Conservation (phyloP, 1,140 invertebrate genomes). For the Propsilocerus akamusi region DNA sequence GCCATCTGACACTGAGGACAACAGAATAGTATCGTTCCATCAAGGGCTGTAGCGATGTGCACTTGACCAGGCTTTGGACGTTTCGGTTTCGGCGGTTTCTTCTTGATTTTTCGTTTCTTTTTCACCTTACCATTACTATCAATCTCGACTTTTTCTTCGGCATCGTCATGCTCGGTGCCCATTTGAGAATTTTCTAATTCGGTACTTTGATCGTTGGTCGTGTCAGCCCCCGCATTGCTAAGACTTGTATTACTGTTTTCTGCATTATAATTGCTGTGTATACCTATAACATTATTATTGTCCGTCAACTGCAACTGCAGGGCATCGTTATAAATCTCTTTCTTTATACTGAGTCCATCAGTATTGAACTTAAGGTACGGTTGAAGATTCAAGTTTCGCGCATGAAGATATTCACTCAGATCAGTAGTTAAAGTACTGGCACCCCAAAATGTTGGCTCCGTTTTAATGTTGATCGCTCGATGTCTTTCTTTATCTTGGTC, state of each 20-base stretch:
- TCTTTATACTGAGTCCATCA: slow-evolving; percentile 27
- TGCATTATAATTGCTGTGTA: not conserved
- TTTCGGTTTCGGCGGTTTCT: slow-evolving; percentile 53
- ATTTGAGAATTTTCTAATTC: not conserved
- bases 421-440: slow-evolving; percentile 3
- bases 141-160: not conserved
- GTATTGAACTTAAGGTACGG: slow-evolving; percentile 38
- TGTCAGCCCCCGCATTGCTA: no score
- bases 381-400: slow-evolving; percentile 27
- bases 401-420: slow-evolving; percentile 2
- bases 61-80: slow-evolving; percentile 51
- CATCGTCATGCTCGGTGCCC: not conserved
- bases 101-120: slow-evolving; percentile 55
- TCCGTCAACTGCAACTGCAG: not conserved
- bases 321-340: slow-evolving; percentile 6
- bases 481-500: slow-evolving; percentile 29
- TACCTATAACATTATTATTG: not conserved
- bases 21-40: slow-evolving; percentile 52
- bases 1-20: slow-evolving; percentile 65
- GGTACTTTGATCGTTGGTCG: not conserved
- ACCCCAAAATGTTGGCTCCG: slow-evolving; percentile 6
- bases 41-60: slow-evolving; percentile 46
- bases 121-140: slow-evolving; percentile 6
- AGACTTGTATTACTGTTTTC: not conserved
- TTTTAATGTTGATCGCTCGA: slow-evolving; percentile 16